Evolutionary conservation across 2,888 invertebrate genomes (phyloP), one percentile per base, ranked within the genome.

Genomic region (Hylaea fasciaria): DNA sequence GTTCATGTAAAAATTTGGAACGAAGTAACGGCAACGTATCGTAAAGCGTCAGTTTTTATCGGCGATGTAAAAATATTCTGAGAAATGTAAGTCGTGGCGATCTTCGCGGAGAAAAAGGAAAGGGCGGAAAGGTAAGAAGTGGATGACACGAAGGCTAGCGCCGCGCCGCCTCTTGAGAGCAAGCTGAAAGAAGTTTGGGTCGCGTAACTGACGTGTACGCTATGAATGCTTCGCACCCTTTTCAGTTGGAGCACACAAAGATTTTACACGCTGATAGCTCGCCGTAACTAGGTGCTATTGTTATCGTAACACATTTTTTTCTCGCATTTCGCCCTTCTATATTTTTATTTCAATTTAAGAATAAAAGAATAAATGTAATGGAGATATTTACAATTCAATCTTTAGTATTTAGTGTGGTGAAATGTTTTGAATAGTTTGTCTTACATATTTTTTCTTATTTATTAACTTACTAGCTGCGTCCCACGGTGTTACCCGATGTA

Each of bases 101-200:
- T 80, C 75, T 69, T 73, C 66, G 65, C 68, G 69, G 44, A 55
- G 72, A 73, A 76, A 76, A 74, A 68, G 73, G 75, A 62, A 67
- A 67, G 63, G 65, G 59, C 73, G 77, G 77, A 78, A 81, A 80
- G 79, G 82, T 79, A 79, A 75, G 81, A 86, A 84, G 82, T 82
- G 79, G 82, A 84, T 80, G 84, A 82, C 80, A 81, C 77, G 81
- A 79, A 81, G 80, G 81, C 78, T 78, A 78, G 74, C 57, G 77
- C 22, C 22, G n/a, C 22, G 22, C 22, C 72, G 81, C 81, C 85
- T 84, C 86, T 81, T 63, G 85, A 85, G 88, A 83, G 80, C 71
- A 72, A 80, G 80, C 80, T 83, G 82, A 86, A 83, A 85, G 85
- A 87, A 83, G 85, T 86, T 85, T 78, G 84, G 86, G 83, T 81